Percentiles rank a stretch among this genome's conserved stretches.
phyloP scores from a whole-genome alignment of 2,888 invertebrate species.

The Odontothrips loti region DNA sequence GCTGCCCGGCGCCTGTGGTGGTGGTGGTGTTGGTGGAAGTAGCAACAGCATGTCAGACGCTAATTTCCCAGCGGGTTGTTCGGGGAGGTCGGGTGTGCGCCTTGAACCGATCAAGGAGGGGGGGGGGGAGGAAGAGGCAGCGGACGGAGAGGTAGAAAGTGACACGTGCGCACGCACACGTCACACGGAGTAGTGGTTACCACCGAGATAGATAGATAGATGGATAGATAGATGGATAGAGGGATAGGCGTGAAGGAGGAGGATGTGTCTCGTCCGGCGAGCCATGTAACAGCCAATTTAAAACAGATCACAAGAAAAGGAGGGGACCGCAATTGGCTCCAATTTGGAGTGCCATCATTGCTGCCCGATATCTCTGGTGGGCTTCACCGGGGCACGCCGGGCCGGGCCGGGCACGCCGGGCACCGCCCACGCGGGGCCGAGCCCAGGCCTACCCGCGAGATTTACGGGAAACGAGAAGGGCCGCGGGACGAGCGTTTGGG shows the following conservation, averaged over 20 bases:
- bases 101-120: background rate
- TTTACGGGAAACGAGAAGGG: too few relatives aligned
- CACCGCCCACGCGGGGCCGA: too few relatives aligned
- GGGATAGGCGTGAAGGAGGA: background rate
- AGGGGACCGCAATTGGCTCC: background rate
- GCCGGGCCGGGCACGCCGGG: background rate
- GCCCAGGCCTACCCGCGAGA: too few relatives aligned
- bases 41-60: constrained; percentile 5
- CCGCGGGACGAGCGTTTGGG: too few relatives aligned
- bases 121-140: background rate
- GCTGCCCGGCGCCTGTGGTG: too few relatives aligned
- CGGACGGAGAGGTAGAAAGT: constrained; percentile 15
- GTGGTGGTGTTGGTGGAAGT: background rate
- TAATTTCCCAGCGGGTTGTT: constrained; percentile 24
- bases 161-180: background rate
- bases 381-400: background rate
- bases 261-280: constrained; percentile 5
- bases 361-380: background rate
- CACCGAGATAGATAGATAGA: constrained; percentile 31
- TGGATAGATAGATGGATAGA: constrained; percentile 21
- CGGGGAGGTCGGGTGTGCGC: background rate
- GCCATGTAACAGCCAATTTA: constrained; percentile 11
- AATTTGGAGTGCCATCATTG: background rate
- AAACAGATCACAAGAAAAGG: constrained; percentile 11
- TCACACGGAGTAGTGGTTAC: background rate